Base-by-base conservation (phyloP, 2,888 invertebrate species). In the Lypha dubia region DNA sequence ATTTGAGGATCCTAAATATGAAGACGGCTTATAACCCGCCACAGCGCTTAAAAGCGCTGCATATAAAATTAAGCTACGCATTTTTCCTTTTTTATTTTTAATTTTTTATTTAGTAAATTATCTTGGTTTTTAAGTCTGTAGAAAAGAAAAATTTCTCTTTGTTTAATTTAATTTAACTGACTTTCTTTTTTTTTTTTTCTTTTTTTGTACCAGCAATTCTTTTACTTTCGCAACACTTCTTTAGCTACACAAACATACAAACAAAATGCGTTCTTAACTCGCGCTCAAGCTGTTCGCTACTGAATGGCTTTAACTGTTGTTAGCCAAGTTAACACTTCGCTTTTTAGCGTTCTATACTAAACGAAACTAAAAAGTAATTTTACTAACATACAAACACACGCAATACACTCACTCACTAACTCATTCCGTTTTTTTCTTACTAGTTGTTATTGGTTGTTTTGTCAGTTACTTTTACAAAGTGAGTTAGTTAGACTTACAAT, bases 301-400 rank as follows among this genome's bases (percentile, higher is more conserved):
- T 84, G 77, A 81, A 74, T 77, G 28, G 41, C 38, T 60, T 63
- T 44, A 63, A 63, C 67, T 63, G 62, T 56, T 81, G 80, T 84
- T 81, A 74, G 80, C 80, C 80, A 80, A 80, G 84, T 84, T 84
- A 81, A 84, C 77, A 84, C 80, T 81, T 84, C 84, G 84, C n/a
- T 51, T 74, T 84, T 77, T 44, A 81, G 35, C 22, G 77, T 84
- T 84, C 84, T 84, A 70, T 70, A 84, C 68, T 67, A 11, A 67
- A 35, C 22, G 46, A 67, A 75, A 73, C 58, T 53, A 60, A 49
- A 73, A 51, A 79, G 22, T 68, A 32, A 74, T 38, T 15, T 38
- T 41, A 32, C 22, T 67, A n/a, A 81, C 56, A 75, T 22, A 80
- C 73, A 74, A 70, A 56, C 71, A n/a, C 38, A 68, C 71, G 71